A percentile compares a stretch with the other conserved stretches of the same genome.
These are phyloP conservation scores for Turdus rufiventris DNA, from an alignment of 2,113 vertebrate species.

Conservation along the genomic window DNA sequence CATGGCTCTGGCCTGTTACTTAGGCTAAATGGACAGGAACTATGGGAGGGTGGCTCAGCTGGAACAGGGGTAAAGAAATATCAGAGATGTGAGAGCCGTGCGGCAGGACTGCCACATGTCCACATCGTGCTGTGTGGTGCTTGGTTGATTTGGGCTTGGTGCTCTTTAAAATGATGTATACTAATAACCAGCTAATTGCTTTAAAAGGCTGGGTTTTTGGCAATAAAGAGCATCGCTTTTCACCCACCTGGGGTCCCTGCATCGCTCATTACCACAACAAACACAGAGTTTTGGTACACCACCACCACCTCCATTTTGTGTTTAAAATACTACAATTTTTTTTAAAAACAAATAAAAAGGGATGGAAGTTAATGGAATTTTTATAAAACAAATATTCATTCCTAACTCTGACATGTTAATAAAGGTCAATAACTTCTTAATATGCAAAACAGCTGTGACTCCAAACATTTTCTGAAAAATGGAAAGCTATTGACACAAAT, in stretches of 20 bases:
- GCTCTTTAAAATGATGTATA: background rate
- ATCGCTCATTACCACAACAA: accelerated
- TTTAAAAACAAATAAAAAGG: accelerated
- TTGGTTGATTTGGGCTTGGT: background rate
- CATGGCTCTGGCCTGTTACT: background rate
- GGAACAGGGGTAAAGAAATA: background rate
- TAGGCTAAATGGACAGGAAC: background rate
- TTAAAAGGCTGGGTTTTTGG: background rate
- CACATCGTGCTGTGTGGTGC: background rate
- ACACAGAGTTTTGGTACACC: background rate
- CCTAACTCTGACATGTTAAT: background rate
- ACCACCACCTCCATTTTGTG: background rate
- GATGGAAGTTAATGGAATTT: background rate
- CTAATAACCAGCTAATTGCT: background rate
- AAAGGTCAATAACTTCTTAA: background rate
- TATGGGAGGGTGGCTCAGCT: background rate
- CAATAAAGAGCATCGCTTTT: background rate
- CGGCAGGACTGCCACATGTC: accelerated
- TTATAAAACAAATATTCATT: background rate
- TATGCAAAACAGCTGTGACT: background rate
- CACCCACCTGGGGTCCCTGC: background rate
- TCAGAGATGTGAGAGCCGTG: too few species aligned
- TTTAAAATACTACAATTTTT: background rate
- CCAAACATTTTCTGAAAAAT: background rate
- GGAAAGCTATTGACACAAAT: background rate